These are phyloP conservation scores for Mormyrus hasselquistii DNA, from an alignment of 2,797 vertebrate species.

Conservation along the genomic window DNA sequence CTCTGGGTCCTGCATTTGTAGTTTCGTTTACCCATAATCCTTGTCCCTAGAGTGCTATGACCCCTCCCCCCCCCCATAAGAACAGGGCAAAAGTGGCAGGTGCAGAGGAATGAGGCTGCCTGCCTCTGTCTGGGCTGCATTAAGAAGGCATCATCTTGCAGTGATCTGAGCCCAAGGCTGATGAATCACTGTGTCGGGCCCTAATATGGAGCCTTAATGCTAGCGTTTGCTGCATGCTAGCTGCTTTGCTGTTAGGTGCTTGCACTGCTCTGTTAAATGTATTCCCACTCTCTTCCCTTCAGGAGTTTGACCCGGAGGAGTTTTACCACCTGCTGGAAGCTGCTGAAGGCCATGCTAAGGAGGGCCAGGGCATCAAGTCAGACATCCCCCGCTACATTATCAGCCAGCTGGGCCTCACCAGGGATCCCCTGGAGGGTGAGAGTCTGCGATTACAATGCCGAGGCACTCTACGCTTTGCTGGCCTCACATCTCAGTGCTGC, in stretches of 20 bases:
- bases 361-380: slow-evolving; percentile 89
- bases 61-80: background rate
- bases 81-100: slow-evolving; percentile 21
- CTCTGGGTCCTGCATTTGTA: slow-evolving; percentile 18
- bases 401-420: slow-evolving; percentile 92
- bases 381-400: slow-evolving; percentile 97
- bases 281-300: slow-evolving; percentile 14
- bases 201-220: background rate
- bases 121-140: slow-evolving; percentile 28
- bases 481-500: background rate
- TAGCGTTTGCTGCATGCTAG: background rate
- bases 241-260: background rate
- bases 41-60: background rate
- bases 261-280: background rate
- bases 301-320: slow-evolving; percentile 97
- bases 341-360: slow-evolving; percentile 93
- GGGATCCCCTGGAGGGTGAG: slow-evolving; percentile 90
- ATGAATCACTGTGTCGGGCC: background rate
- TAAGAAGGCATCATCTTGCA: background rate
- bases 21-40: background rate
- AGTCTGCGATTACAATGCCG: background rate
- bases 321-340: slow-evolving; percentile 95
- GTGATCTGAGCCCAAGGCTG: background rate
- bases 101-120: slow-evolving; percentile 20
- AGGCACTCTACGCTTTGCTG: background rate